A percentile compares a stretch with the other conserved stretches of the same genome.
phyloP scores from a whole-genome alignment of 2,888 invertebrate species.

The Pediacus dermestoides region DNA sequence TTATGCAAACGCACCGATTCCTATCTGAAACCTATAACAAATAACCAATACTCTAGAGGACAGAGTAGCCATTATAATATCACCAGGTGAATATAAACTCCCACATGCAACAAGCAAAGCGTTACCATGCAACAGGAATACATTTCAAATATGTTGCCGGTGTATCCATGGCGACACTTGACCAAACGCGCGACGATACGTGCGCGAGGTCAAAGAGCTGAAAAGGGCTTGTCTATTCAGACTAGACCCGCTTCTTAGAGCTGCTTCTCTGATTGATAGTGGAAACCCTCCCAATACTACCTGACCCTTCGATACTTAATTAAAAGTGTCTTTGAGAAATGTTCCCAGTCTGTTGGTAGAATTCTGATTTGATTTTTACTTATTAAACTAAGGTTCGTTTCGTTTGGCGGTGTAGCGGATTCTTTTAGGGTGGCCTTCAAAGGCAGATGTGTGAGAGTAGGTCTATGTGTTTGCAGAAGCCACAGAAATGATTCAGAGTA shows the following conservation, averaged over 20 bases:
- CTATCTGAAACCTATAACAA: too few species aligned
- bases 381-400: slow-evolving; percentile 2
- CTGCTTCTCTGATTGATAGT: slow-evolving; percentile 29
- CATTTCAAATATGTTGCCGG: slow-evolving; percentile 12
- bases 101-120: slow-evolving; percentile 15
- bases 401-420: too few species aligned
- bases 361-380: slow-evolving; percentile 4
- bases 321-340: slow-evolving; percentile 38
- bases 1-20: too few species aligned
- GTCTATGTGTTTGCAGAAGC: too few species aligned
- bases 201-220: slow-evolving; percentile 26
- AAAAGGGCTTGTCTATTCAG: slow-evolving; percentile 23
- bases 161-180: slow-evolving; percentile 30
- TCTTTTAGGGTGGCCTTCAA: too few species aligned
- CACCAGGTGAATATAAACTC: slow-evolving; percentile 18
- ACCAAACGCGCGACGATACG: slow-evolving; percentile 20
- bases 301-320: slow-evolving; percentile 37
- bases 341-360: slow-evolving; percentile 15
- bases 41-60: too few species aligned
- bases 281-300: slow-evolving; percentile 28
- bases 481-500: too few species aligned
- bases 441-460: too few species aligned
- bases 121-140: slow-evolving; percentile 17
- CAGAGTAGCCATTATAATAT: too few species aligned
- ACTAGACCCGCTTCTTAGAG: slow-evolving; percentile 17